A percentile compares a stretch with the other conserved stretches of the same genome.
phyloP scores from a whole-genome alignment of 2,797 vertebrate species.

The Ceryle rudis region DNA sequence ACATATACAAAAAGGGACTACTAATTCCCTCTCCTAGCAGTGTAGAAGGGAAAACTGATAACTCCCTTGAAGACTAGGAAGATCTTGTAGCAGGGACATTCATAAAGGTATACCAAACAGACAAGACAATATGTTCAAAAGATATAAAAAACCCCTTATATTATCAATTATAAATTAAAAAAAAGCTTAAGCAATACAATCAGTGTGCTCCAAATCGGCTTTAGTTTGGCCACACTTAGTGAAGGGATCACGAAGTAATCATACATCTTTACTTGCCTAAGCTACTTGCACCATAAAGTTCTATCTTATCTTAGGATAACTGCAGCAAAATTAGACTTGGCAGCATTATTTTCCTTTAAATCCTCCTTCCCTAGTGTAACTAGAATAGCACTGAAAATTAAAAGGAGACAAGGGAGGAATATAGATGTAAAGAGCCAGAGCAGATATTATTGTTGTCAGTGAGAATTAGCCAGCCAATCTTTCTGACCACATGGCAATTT shows the following conservation, averaged over 20 bases:
- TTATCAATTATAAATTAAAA: not conserved
- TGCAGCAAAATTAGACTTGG: not conserved
- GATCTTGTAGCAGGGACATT: not conserved
- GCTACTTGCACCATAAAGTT: not conserved
- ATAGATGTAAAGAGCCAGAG: not conserved
- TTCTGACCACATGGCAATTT: slow-evolving; percentile 47
- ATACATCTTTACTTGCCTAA: not conserved
- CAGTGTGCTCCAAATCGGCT: not conserved
- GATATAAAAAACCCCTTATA: not conserved
- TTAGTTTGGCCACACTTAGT: not conserved
- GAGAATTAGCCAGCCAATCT: slow-evolving; percentile 27
- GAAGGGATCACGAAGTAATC: not conserved
- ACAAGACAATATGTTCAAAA: not conserved
- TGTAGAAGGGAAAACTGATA: not conserved
- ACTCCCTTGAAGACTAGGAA: not conserved
- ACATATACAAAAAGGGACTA: not conserved
- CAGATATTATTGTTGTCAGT: slow-evolving; percentile 11
- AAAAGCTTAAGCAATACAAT: not conserved
- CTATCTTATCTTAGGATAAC: not conserved
- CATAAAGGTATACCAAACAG: not conserved
- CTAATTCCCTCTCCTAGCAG: not conserved
- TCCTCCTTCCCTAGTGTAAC: not conserved
- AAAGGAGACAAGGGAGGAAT: slow-evolving; percentile 35
- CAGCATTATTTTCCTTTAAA: not conserved
- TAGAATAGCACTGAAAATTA: slow-evolving; percentile 26